These are phyloP conservation scores for Martes martes DNA, from an alignment of 2,113 vertebrate genomes.

Conservation along the genomic window DNA sequence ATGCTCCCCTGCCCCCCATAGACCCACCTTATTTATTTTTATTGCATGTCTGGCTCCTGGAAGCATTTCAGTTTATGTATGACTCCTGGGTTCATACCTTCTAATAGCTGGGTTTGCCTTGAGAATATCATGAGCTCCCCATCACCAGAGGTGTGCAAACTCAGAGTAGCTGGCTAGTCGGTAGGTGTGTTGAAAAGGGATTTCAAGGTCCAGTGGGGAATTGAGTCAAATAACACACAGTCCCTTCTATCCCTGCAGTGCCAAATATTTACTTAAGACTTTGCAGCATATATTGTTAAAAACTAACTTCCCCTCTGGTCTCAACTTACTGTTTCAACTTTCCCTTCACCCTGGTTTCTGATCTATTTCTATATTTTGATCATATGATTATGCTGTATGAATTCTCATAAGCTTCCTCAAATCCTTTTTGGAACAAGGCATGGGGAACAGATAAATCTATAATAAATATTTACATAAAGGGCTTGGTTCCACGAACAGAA, in stretches of 20 bases:
- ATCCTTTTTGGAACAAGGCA: conserved; percentile 22
- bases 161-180: not conserved
- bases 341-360: conserved; percentile 15
- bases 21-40: not conserved
- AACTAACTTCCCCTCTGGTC: conserved; percentile 35
- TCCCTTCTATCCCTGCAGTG: not conserved
- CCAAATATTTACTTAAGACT: conserved; percentile 50
- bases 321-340: conserved; percentile 43
- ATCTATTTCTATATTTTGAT: conserved; percentile 49
- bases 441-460: conserved; percentile 41
- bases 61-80: not conserved
- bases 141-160: not conserved
- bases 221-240: not conserved
- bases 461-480: conserved; percentile 54
- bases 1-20: not conserved
- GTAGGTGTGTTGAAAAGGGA: not conserved
- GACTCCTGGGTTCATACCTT: not conserved
- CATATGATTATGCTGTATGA: conserved; percentile 15
- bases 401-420: conserved; percentile 32
- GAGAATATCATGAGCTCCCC: not conserved
- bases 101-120: not conserved
- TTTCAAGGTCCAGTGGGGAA: not conserved
- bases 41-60: not conserved
- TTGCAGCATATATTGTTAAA: not conserved
- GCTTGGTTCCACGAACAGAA: conserved; percentile 20